Conservation (phyloP, 2,797 vertebrate genomes). For the Girardinus metallicus region DNA sequence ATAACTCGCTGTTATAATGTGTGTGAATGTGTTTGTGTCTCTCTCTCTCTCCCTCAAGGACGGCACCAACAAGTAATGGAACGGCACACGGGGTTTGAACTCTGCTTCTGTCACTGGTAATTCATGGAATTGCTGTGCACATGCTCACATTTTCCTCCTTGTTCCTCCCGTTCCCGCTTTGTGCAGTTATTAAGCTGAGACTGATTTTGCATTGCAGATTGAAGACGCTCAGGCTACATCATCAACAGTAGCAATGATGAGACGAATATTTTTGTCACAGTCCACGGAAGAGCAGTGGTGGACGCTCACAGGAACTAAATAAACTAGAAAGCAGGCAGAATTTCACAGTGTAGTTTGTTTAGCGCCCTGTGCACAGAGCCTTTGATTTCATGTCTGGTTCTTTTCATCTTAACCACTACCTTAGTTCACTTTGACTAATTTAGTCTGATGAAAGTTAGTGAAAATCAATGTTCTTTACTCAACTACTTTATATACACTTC, state of each 20-base stretch:
- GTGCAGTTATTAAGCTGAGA: constrained; percentile 66
- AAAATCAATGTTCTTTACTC: not conserved
- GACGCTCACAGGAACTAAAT: not conserved
- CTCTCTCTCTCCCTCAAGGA: constrained; percentile 68
- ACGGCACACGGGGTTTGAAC: constrained; percentile 74
- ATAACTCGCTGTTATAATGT: constrained; percentile 56
- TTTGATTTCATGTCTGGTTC: not conserved
- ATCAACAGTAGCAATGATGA: constrained; percentile 21
- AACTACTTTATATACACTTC: not conserved
- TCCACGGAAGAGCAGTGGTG: constrained; percentile 40
- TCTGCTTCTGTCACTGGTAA: constrained; percentile 59
- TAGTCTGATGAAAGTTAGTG: not conserved
- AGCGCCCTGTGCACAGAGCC: not conserved
- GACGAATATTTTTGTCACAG: constrained; percentile 58
- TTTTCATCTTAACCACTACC: not conserved
- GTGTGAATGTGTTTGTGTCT: constrained; percentile 32
- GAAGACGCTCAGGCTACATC: constrained; percentile 51
- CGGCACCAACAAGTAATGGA: constrained; percentile 71
- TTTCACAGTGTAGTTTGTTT: too few relatives aligned
- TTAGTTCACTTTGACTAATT: not conserved
- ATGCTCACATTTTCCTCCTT: constrained; percentile 5
- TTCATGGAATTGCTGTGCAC: constrained; percentile 45
- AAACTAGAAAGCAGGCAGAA: too few relatives aligned
- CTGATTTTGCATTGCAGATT: constrained; percentile 79
- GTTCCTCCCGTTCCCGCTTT: constrained; percentile 15